These are phyloP conservation scores for Pithys albifrons DNA, from an alignment of 2,113 vertebrate genomes.

Conservation along the genomic window DNA sequence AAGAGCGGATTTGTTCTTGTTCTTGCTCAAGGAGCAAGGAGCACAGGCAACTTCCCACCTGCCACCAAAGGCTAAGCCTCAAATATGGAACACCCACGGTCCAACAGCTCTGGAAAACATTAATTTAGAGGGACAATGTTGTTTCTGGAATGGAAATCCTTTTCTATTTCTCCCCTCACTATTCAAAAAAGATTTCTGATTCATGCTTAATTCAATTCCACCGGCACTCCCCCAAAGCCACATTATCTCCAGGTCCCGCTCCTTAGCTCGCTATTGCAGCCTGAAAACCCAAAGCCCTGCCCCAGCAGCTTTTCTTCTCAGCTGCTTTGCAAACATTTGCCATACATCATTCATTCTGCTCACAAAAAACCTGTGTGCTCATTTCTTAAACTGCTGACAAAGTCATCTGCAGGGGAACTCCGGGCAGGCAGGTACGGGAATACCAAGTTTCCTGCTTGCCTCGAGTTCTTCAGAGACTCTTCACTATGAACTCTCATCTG, in stretches of 20 bases:
- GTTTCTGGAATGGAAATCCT: not conserved
- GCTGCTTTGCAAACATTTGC: constrained; percentile 43
- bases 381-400: not conserved
- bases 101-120: not conserved
- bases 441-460: not conserved
- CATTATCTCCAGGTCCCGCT: not conserved
- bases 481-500: not conserved
- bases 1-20: not conserved
- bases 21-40: not conserved
- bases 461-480: not conserved
- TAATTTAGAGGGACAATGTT: not conserved
- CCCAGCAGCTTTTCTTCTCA: constrained; percentile 1
- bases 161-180: not conserved
- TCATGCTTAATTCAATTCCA: not conserved
- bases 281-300: constrained; percentile 1
- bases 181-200: not conserved
- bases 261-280: not conserved
- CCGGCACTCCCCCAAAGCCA: not conserved
- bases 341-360: not conserved
- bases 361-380: not conserved
- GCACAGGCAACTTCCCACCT: not conserved
- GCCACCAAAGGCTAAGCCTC: not conserved
- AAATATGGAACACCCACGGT: not conserved
- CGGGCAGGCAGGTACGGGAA: not conserved
- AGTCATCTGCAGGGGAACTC: constrained; percentile 2